Evolutionary conservation across 1,140 invertebrate genomes (phyloP).

Genomic region (Pseudoatta argentina): DNA sequence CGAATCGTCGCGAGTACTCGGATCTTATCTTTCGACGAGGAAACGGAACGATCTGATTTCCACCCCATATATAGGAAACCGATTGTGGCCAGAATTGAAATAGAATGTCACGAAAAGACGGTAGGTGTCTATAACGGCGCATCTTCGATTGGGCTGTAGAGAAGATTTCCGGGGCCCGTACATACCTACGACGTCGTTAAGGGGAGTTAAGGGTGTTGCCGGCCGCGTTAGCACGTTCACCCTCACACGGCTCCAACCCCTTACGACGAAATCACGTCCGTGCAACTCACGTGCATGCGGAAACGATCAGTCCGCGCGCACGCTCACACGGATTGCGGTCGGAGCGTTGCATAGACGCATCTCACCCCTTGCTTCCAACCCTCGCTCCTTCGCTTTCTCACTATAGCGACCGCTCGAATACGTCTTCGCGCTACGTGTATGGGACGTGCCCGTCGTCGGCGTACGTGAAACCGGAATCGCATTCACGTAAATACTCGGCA

Average conservation of each 20-base stretch:
- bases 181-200: constrained; percentile 16
- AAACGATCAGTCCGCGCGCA: constrained; percentile 10
- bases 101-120: constrained; percentile 26
- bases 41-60: constrained; percentile 2
- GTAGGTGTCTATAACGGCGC: neutral
- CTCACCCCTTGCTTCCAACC: neutral
- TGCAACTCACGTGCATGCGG: constrained; percentile 37
- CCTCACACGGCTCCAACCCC: neutral
- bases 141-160: constrained; percentile 20
- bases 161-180: constrained; percentile 11
- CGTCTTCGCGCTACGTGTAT: constrained; percentile 58
- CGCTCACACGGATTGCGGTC: constrained; percentile 65
- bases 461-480: constrained; percentile 66
- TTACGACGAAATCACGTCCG: constrained; percentile 42
- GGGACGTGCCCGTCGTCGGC: constrained; percentile 5
- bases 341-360: constrained; percentile 54
- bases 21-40: neutral
- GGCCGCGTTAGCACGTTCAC: constrained; percentile 35
- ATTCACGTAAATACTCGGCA: constrained; percentile 73
- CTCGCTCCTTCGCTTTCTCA: neutral
- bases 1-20: neutral
- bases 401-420: constrained; percentile 47
- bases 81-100: constrained; percentile 48
- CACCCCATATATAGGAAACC: neutral
- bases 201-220: neutral